Conservation (phyloP, 1,140 invertebrate species). For the Sarcophaga peregrina region DNA sequence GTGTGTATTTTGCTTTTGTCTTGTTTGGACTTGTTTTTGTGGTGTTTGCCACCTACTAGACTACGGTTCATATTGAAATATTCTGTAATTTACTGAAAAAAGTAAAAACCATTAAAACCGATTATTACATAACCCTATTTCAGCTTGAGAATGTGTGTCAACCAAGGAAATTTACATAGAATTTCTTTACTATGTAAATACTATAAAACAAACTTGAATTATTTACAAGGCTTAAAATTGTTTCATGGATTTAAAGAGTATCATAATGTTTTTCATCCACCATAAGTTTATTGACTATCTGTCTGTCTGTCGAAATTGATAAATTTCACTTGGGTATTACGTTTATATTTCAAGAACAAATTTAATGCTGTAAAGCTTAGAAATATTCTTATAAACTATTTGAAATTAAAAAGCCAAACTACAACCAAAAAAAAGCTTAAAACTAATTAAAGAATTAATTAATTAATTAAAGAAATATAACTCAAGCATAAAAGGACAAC, state of each 20-base stretch:
- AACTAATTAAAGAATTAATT: slow-evolving; percentile 3
- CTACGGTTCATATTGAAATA: neutral
- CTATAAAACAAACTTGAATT: neutral
- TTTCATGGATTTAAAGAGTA: neutral
- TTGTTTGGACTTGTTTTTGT: no score
- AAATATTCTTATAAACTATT: slow-evolving; percentile 48
- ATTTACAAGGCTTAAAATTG: neutral
- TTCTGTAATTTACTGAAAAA: neutral
- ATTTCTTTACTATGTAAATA: no score
- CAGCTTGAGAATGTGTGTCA: no score
- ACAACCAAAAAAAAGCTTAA: slow-evolving; percentile 52
- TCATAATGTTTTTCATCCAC: no score
- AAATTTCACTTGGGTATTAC: neutral
- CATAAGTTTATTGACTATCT: neutral
- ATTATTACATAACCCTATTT: no score
- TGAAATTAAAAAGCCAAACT: slow-evolving; percentile 53
- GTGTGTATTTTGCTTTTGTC: no score
- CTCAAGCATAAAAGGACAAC: slow-evolving; percentile 60
- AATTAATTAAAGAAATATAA: slow-evolving; percentile 42
- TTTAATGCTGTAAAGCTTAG: slow-evolving; percentile 26
- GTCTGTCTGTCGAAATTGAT: neutral
- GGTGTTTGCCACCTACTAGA: no score
- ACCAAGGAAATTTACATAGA: no score
- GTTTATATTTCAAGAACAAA: neutral
- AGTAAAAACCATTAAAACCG: neutral